These are phyloP conservation scores for Machimus rusticus DNA, from an alignment of 2,888 invertebrate genomes.

Conservation along the genomic window DNA sequence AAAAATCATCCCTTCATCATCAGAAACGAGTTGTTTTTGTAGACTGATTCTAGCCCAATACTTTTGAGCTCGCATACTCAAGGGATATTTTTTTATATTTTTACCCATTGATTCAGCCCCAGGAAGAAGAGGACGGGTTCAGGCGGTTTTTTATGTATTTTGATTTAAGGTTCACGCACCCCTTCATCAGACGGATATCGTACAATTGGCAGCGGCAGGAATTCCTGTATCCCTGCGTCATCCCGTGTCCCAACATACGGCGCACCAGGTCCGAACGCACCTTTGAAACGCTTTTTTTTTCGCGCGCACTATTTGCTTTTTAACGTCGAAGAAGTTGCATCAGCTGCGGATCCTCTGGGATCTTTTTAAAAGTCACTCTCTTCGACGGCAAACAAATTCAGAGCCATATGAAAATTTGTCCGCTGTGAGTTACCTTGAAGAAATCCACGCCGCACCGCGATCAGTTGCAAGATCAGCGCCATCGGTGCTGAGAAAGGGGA, in stretches of 20 bases:
- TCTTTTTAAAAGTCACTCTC: constrained; percentile 31
- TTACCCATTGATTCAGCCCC: constrained; percentile 41
- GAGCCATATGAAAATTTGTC: not conserved
- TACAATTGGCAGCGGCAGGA: constrained; percentile 39
- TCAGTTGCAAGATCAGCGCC: not conserved
- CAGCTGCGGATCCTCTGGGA: constrained; percentile 41
- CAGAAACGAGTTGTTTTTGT: constrained; percentile 46
- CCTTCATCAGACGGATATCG: constrained; percentile 47
- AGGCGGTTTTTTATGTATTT: constrained; percentile 44
- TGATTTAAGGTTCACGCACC: constrained; percentile 47
- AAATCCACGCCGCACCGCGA: not conserved
- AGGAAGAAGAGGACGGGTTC: constrained; percentile 43
- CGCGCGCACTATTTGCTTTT: constrained; percentile 44
- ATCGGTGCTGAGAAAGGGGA: not conserved
- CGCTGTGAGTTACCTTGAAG: not conserved
- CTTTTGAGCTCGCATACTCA: not conserved
- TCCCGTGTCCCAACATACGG: constrained; percentile 34
- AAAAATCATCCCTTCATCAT: constrained; percentile 49
- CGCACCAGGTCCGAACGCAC: constrained; percentile 16
- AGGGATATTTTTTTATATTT: constrained; percentile 29
- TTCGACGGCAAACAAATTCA: not conserved
- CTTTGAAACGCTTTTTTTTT: constrained; percentile 13
- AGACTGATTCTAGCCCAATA: not conserved
- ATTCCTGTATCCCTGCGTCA: constrained; percentile 46
- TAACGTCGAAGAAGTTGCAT: constrained; percentile 42